Percentiles rank a stretch among this genome's conserved stretches.
Evolutionary conservation across 2,113 vertebrate genomes (phyloP).

Genomic region (Egretta garzetta): DNA sequence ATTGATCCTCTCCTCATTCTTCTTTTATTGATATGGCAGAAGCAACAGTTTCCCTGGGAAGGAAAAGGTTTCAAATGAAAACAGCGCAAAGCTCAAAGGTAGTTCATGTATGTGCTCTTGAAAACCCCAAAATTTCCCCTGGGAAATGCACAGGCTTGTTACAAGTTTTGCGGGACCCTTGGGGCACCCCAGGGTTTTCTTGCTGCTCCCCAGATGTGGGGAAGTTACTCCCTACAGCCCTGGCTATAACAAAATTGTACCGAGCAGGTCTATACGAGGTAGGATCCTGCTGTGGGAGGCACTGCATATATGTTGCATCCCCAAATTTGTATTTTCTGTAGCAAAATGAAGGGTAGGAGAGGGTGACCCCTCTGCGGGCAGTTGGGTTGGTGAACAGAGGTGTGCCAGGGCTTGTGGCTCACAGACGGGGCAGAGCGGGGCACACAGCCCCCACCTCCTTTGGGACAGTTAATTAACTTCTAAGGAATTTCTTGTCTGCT

Average conservation of each 20-base stretch:
- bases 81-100: neutral
- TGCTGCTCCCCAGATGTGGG: neutral
- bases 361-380: neutral
- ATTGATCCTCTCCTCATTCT: neutral
- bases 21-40: neutral
- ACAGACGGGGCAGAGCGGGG: neutral
- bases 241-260: neutral
- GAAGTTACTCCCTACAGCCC: neutral
- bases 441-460: neutral
- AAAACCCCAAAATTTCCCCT: neutral
- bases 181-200: rapidly evolving
- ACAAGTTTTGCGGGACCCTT: neutral
- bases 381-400: neutral
- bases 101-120: neutral
- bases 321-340: neutral
- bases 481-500: neutral
- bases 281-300: neutral
- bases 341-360: neutral
- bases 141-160: neutral
- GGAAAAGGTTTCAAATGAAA: neutral
- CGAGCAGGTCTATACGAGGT: neutral
- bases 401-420: neutral
- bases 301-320: rapidly evolving
- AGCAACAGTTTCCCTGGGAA: neutral
- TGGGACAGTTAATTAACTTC: neutral